Conservation (phyloP, 37 sponge, comb jelly and placozoan species). For the Theonella swinhoei region DNA sequence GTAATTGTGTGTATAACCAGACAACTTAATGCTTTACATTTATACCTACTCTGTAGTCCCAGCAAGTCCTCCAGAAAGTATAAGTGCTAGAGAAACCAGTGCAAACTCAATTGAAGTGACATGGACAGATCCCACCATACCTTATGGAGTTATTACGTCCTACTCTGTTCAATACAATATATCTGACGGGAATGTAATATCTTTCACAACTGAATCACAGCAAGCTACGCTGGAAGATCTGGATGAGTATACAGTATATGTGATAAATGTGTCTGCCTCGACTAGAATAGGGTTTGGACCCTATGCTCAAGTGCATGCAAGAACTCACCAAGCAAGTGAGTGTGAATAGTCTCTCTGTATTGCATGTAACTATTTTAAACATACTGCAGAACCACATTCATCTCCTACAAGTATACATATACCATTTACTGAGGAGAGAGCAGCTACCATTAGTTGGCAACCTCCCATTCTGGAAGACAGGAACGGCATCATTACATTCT, state of each 20-base stretch:
- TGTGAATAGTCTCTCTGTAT: no score
- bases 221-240: not conserved
- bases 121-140: conserved; percentile 3
- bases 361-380: no score
- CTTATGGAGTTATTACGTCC: conserved; percentile 10
- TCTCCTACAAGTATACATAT: no score
- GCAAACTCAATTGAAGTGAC: not conserved
- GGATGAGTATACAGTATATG: not conserved
- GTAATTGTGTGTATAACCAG: not conserved
- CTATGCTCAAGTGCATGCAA: no score
- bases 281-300: not conserved
- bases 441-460: no score
- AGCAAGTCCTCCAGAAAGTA: not conserved
- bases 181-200: not conserved
- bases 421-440: no score
- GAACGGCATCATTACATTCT: no score
- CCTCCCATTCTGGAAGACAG: no score
- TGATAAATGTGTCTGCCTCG: not conserved
- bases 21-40: no score
- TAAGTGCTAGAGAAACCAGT: not conserved
- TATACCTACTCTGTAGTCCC: conserved; percentile 1
- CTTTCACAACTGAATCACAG: not conserved
- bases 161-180: conserved; percentile 1
- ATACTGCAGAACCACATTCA: no score
- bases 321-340: no score